These are phyloP conservation scores for Nycteola revayana DNA, from an alignment of 2,888 invertebrate genomes.

Conservation along the genomic window DNA sequence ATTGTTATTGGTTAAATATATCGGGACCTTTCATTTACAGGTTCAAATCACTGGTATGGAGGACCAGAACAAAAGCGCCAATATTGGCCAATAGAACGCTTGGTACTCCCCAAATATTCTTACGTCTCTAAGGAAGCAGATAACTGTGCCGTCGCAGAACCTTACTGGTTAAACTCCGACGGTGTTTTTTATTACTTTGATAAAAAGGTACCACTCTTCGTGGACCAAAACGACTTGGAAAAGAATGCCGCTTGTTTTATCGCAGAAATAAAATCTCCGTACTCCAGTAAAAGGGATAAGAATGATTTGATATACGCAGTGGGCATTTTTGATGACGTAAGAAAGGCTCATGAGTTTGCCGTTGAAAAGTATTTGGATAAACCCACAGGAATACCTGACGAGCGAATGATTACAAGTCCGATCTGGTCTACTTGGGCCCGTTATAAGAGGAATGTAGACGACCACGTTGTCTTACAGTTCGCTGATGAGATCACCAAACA, in stretches of 20 bases:
- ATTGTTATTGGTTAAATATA: too few relatives aligned
- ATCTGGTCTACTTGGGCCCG: slow-evolving; percentile 87
- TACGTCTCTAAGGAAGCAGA: slow-evolving; percentile 82
- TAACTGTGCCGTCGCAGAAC: slow-evolving; percentile 82
- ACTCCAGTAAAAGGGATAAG: slow-evolving; percentile 59
- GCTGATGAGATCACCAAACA: slow-evolving; percentile 73
- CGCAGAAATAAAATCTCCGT: slow-evolving; percentile 71
- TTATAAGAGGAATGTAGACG: slow-evolving; percentile 79
- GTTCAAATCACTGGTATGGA: slow-evolving; percentile 83
- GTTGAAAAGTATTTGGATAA: slow-evolving; percentile 81
- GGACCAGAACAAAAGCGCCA: slow-evolving; percentile 82
- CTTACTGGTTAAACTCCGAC: slow-evolving; percentile 85
- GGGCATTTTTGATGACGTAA: slow-evolving; percentile 82
- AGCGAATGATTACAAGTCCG: slow-evolving; percentile 80
- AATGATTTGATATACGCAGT: slow-evolving; percentile 80
- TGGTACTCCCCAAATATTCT: slow-evolving; percentile 73
- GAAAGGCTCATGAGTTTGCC: slow-evolving; percentile 82
- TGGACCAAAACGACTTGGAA: slow-evolving; percentile 82
- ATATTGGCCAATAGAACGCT: slow-evolving; percentile 83
- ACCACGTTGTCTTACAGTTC: slow-evolving; percentile 69
- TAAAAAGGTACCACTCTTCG: slow-evolving; percentile 84
- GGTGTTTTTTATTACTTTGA: slow-evolving; percentile 85
- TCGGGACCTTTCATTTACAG: slow-evolving; percentile 36
- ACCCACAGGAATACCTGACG: slow-evolving; percentile 81
- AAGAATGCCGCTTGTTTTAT: slow-evolving; percentile 77